Base-by-base conservation (phyloP, 2,797 vertebrate genomes). In the Cheracebus regulus region DNA sequence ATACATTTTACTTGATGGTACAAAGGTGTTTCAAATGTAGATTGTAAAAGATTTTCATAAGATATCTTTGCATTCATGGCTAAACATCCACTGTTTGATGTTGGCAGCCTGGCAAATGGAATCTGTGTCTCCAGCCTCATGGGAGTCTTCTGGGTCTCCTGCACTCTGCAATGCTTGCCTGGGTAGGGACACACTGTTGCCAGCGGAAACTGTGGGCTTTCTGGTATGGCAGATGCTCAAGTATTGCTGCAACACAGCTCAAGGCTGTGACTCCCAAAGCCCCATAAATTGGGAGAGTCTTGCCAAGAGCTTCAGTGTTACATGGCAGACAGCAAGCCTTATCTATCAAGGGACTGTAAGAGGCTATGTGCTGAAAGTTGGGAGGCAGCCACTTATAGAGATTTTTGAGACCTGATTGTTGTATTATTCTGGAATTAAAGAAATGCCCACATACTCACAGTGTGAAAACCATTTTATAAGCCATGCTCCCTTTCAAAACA, bases 271-370 rank as follows among this genome's bases (percentile, higher is more conserved):
- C 20, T 97, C 95, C 64, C 91, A 78, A 80, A 84, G 75, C 17
- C 46, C 75, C 39, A 39, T 89, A 92, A 93, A 92, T 17, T 48
- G 61, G 55, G 61, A 79, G 14, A 30, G 2, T 79, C n/a, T 85
- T 93, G 95, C 97, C 97, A 98, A 96, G 50, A 95, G 14, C 70
- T 88, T 36, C 17, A 39, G 10, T 72, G n/a, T 73, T 89, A 89
- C 88, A 91, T 57, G 79, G 92, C 90, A 97, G 78, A 92, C 70
- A 95, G 61, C 33, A 52, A 92, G 30, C 73, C 15, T 14, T 78
- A 55, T n/a, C 15, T 92, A 46, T 91, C 88, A 67, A 72, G 97
- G 52, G 88, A 83, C 48, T 48, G 72, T n/a, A 73, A 46, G 52
- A 44, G 84, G 26, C 46, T 91, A 12, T 78, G 87, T 94, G 85